Evolutionary conservation across 2,888 invertebrate genomes (phyloP), one percentile per base, ranked within the genome.

Genomic region (Drosophila paramelanica): DNA sequence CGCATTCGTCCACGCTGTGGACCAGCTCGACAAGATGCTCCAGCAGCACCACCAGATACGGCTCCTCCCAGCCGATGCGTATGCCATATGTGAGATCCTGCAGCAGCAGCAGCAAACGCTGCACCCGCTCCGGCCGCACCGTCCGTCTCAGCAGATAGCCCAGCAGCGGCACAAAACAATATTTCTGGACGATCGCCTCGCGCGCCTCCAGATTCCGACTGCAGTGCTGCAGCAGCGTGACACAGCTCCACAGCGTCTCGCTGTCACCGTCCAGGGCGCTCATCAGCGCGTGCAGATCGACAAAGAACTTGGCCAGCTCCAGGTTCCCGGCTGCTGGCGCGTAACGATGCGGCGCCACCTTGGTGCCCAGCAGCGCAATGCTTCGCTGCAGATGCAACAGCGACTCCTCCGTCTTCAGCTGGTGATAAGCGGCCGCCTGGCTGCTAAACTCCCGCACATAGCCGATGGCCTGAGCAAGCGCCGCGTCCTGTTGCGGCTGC

Each of bases 71-170:
- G 7, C 94, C 94, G 27, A 97, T 96, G 89, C 95, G 95, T 17
- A 96, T 95, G 31, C 96, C 96, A 80, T 96, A 96, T 0, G 96
- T 96, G 65, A 97, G 93, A 87, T 96, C 96, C 94, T 96, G 92
- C 31, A 92, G 52, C 23, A 92, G 78, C 0, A 80, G 60, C 20
- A 92, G 49, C 42, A 92, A 20, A 0, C 89, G 81, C 5, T 88
- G 82, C 10, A 88, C 70, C 8, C 91, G 91, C 43, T 92, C 92
- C 64, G 80, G 80, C 0, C 88, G 82, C 14, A 69, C 59, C 0
- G 90, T 80, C 0, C 88, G 88, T 13, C 81, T 87, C 14, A 92
- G 60, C 11, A 92, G 66, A 60, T 79, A 84, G 0, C 90, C 80
- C 17, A 92, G 45, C 31, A 92, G 58, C 0, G 92, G 91, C 25